Evolutionary conservation across 2,113 vertebrate genomes (phyloP).

Genomic region (Rhadina sibilatrix): DNA sequence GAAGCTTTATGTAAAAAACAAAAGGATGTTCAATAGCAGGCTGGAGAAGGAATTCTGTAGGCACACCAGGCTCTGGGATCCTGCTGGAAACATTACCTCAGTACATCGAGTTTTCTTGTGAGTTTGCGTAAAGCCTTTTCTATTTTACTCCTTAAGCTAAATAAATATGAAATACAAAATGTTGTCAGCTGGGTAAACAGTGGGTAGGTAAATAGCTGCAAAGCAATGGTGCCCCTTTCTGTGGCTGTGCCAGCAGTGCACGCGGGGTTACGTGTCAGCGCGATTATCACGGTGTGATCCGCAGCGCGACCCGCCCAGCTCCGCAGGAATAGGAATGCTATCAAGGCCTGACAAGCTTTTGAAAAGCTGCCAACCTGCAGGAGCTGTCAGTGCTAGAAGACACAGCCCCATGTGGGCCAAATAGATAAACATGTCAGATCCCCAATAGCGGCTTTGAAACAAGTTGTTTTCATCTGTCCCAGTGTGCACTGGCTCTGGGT

Average conservation of each 20-base stretch:
- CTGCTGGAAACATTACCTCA: not conserved
- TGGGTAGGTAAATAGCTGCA: not conserved
- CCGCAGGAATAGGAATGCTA: constrained; percentile 44
- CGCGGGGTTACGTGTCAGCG: not conserved
- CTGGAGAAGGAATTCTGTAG: not conserved
- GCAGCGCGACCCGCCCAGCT: not conserved
- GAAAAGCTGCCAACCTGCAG: constrained; percentile 61
- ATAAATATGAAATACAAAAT: not conserved
- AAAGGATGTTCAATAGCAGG: not conserved
- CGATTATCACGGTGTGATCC: constrained; percentile 26
- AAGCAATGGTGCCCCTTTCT: not conserved
- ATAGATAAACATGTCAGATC: constrained; percentile 61
- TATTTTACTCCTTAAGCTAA: not conserved
- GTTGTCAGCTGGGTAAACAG: not conserved
- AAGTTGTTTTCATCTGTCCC: constrained; percentile 37
- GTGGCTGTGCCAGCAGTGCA: not conserved
- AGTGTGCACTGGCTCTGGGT: not conserved
- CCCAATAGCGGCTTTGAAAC: constrained; percentile 15
- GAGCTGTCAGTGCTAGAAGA: constrained; percentile 50
- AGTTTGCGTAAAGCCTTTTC: not conserved
- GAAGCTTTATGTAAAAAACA: not conserved
- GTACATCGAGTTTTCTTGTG: not conserved
- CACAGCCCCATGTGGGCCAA: constrained; percentile 57
- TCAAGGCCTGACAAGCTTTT: constrained; percentile 58
- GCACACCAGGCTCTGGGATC: not conserved